These are phyloP conservation scores for Helicolenus hilgendorfi DNA, from an alignment of 2,797 vertebrate species.

Conservation along the genomic window DNA sequence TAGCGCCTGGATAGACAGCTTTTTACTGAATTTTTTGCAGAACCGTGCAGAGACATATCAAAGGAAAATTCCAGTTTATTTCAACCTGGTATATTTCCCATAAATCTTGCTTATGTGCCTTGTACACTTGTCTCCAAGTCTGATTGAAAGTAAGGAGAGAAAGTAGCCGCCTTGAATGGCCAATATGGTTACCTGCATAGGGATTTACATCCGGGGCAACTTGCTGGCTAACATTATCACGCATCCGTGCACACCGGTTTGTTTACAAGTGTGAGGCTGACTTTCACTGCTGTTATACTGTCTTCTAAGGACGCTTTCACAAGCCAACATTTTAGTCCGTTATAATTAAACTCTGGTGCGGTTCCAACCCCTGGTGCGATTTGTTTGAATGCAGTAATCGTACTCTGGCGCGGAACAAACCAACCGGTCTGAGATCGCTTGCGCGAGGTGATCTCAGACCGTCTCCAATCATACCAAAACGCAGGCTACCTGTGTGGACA, in stretches of 20 bases:
- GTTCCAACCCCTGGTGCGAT: neutral
- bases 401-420: too few relatives aligned
- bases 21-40: slow-evolving; percentile 24
- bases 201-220: neutral
- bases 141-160: neutral
- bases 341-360: neutral
- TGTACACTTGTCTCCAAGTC: neutral
- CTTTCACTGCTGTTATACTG: neutral
- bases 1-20: slow-evolving; percentile 34
- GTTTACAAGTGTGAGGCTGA: neutral
- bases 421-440: too few relatives aligned
- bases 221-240: neutral
- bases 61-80: neutral
- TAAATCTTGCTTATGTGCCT: neutral
- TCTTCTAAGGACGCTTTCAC: neutral
- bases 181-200: neutral
- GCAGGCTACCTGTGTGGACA: too few relatives aligned
- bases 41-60: neutral
- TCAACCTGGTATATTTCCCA: neutral
- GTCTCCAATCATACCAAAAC: too few relatives aligned
- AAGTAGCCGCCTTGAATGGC: neutral
- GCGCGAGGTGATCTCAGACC: too few relatives aligned
- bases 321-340: neutral
- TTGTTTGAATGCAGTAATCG: neutral
- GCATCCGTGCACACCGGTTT: neutral